Conservation (phyloP, 2,797 vertebrate species). For the Distichodus sexfasciatus region DNA sequence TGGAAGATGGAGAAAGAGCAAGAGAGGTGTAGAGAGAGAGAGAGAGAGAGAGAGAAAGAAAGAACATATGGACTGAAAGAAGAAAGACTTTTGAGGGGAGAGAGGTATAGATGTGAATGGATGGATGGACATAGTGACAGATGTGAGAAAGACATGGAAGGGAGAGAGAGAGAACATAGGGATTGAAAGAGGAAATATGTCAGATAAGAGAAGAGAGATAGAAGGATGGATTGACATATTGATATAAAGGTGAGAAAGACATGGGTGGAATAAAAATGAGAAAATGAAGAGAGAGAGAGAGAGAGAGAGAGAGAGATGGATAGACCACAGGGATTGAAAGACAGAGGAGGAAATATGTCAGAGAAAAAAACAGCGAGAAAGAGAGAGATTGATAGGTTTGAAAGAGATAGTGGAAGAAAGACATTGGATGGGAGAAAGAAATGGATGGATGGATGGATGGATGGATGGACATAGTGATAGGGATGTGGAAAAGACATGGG, state of each 20-base stretch:
- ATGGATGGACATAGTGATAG: too few species aligned
- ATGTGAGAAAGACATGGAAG: not conserved
- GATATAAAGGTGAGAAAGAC: not conserved
- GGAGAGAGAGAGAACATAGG: not conserved
- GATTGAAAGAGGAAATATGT: not conserved
- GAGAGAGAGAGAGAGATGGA: not conserved
- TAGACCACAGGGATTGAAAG: not conserved
- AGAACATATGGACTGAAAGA: too few species aligned
- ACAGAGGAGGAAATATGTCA: not conserved
- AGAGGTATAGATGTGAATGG: too few species aligned
- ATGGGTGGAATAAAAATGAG: not conserved
- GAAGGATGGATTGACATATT: too few species aligned
- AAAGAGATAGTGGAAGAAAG: not conserved
- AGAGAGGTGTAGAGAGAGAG: not conserved
- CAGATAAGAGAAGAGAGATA: not conserved
- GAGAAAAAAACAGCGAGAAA: not conserved
- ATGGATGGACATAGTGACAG: not conserved
- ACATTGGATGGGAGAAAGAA: not conserved
- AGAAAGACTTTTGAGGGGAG: too few species aligned
- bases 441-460: not conserved
- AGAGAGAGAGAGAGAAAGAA: not conserved
- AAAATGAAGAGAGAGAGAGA: too few species aligned
- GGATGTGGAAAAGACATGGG: not conserved
- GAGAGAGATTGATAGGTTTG: not conserved
- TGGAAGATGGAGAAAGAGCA: not conserved